Evolutionary conservation across 2,797 vertebrate genomes (phyloP), one percentile per base, ranked within the genome.

Genomic region (Picus viridis): DNA sequence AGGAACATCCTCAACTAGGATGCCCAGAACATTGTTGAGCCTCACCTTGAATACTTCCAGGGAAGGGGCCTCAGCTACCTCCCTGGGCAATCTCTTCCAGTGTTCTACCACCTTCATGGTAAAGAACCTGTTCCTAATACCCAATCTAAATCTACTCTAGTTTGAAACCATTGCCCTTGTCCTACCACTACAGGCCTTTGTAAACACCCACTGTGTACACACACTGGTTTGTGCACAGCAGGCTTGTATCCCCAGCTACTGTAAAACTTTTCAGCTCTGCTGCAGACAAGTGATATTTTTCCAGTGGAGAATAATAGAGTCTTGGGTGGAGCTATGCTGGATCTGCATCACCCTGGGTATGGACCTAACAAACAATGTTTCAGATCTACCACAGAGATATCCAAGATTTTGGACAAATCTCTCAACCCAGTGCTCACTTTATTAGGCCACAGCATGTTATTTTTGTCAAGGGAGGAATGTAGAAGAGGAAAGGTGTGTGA

Each of bases 321-420:
- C 63, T 81, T 84, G 54, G 16, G 41, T 79, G 54, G 57, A 95
- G 45, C 62, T 54, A 57, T 62, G 32, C 61, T 88, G 86, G 61
- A 5, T 63, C 64, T 76, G 24, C 64, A 74, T 79, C 71, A 41
- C 36, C 12, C 47, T 85, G 71, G 58, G 53, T 71, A 57, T 77
- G 62, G 39, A 88, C 86, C 54, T 94, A 91, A 72, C 69, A 74
- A 69, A 47, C 15, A 56, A 1, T 2, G 4, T 77, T 92, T 90
- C 74, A 75, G 30, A 68, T 94, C 77, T 91, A 65, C 32, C 16
- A 12, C 63, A 95, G 39, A 84, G 39, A 36, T 82, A 77, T 82
- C 58, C 63, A 45, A 3, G 63, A 90, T 62, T 93, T 91, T 80
- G 47, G 56, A 91, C 72, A 80, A 85, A 79, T 61, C 62, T 80